Evolutionary conservation across 2,888 invertebrate genomes (phyloP).

Genomic region (Agrochola circellaris): DNA sequence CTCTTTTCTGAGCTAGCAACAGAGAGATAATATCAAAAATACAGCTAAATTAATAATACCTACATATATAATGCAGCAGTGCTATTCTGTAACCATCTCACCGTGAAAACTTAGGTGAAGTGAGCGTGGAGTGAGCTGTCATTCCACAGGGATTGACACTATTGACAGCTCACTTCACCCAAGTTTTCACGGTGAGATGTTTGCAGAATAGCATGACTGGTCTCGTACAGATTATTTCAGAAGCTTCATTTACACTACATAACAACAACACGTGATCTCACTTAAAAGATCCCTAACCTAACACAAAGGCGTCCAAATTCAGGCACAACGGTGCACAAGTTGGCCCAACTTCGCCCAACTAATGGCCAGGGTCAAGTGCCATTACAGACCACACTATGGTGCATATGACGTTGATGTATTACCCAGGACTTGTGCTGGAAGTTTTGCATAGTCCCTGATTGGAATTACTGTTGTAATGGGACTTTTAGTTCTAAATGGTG

Average conservation of each 20-base stretch:
- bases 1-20: no score
- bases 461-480: conserved; percentile 33
- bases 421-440: conserved; percentile 20
- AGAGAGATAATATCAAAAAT: no score
- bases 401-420: conserved; percentile 65
- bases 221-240: not conserved
- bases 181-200: no score
- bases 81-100: no score
- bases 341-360: conserved; percentile 39
- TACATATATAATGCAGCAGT: no score
- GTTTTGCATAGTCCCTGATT: conserved; percentile 39
- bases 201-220: no score
- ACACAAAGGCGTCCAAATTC: conserved; percentile 43
- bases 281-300: conserved; percentile 3
- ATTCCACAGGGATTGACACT: no score
- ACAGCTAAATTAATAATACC: no score
- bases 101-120: no score
- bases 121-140: no score
- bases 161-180: no score
- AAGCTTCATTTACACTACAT: not conserved
- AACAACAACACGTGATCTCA: conserved; percentile 13
- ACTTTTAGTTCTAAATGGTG: conserved; percentile 12
- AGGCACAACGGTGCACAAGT: conserved; percentile 35
- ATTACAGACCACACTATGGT: conserved; percentile 54
- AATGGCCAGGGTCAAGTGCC: conserved; percentile 62